phyloP scores from a whole-genome alignment of 2,888 invertebrate species.

The Phaedon cochleariae region DNA sequence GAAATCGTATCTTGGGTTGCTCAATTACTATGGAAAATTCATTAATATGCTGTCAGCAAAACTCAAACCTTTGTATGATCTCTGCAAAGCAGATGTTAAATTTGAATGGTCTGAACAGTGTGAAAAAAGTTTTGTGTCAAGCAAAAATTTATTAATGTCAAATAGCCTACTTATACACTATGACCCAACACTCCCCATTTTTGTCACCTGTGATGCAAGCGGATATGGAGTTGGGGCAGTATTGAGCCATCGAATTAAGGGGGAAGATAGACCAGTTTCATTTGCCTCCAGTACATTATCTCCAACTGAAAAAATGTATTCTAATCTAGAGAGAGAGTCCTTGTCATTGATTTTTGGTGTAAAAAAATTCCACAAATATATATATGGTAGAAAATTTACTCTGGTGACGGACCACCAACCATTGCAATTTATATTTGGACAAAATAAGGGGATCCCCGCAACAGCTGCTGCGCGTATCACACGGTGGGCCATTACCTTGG shows the following conservation, averaged over 20 bases:
- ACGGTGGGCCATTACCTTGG: not conserved
- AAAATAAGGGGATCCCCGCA: conserved; percentile 35
- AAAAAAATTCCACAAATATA: conserved; percentile 25
- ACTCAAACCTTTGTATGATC: not conserved
- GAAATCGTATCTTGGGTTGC: not conserved
- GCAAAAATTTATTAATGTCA: not conserved
- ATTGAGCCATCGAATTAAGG: conserved; percentile 39
- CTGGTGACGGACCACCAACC: conserved; percentile 36
- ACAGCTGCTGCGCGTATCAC: conserved; percentile 16
- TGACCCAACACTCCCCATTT: conserved; percentile 36
- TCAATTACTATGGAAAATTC: conserved; percentile 3
- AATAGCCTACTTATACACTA: conserved; percentile 24
- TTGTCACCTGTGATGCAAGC: conserved; percentile 39
- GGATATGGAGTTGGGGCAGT: conserved; percentile 43
- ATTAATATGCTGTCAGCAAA: not conserved
- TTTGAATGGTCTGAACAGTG: not conserved
- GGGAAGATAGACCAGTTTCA: no score
- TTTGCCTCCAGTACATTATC: no score
- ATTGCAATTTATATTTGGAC: conserved; percentile 35
- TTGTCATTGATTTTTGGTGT: conserved; percentile 16
- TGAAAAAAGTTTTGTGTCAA: not conserved
- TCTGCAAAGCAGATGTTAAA: no score
- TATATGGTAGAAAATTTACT: conserved; percentile 10
- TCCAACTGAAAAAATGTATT: conserved; percentile 10
- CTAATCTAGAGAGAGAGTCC: conserved; percentile 23